Percentiles rank a stretch among this genome's conserved stretches.
phyloP scores from a whole-genome alignment of 2,113 vertebrate genomes.

The Odontophorus gujanensis region DNA sequence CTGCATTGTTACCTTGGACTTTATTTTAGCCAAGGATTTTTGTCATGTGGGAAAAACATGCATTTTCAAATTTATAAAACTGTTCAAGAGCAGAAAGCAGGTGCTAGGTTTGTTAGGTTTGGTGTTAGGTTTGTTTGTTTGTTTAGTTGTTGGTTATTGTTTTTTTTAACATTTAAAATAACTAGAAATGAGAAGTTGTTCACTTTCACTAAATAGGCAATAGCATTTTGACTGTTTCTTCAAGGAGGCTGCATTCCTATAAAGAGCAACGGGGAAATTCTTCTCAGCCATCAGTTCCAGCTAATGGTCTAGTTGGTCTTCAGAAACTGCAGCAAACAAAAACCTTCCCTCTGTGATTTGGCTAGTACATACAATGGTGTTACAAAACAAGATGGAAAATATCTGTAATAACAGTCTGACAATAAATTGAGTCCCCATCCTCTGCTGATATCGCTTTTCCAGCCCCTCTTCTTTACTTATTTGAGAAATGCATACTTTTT shows the following conservation, averaged over 20 bases:
- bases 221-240: not conserved
- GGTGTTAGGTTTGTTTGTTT: too few relatives aligned
- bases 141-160: not conserved
- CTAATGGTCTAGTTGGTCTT: not conserved
- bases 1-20: not conserved
- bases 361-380: not conserved
- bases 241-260: not conserved
- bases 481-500: not conserved
- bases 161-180: not conserved
- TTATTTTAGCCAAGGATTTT: not conserved
- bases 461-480: not conserved
- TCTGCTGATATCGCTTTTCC: accelerated
- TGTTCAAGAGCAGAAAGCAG: not conserved
- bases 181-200: not conserved
- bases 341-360: not conserved
- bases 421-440: not conserved
- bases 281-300: not conserved
- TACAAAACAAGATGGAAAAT: not conserved
- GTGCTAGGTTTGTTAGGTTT: not conserved
- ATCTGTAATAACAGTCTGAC: not conserved
- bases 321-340: not conserved
- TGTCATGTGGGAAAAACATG: not conserved
- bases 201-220: not conserved
- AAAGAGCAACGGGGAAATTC: not conserved
- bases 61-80: not conserved